Evolutionary conservation across 2,113 vertebrate genomes (phyloP).

Genomic region (Pontoporia blainvillei): DNA sequence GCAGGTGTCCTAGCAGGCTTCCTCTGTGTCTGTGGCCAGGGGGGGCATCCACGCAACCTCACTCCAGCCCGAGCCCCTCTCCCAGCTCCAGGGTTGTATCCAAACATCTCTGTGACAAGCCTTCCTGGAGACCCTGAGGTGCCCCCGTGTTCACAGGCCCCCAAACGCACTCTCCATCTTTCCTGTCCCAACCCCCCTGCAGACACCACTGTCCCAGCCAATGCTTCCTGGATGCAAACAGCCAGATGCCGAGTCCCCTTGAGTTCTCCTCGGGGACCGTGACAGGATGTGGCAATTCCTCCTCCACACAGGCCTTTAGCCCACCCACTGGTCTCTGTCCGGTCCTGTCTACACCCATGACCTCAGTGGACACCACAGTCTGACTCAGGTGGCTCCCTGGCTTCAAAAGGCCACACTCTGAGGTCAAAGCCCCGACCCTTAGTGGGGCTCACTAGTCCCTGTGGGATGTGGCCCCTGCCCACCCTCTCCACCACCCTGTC

Average conservation of each 20-base stretch:
- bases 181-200: neutral
- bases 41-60: too few species aligned
- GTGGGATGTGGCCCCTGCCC: too few species aligned
- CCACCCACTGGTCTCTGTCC: neutral
- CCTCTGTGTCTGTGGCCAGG: neutral
- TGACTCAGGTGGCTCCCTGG: neutral
- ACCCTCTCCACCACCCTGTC: neutral
- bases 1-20: too few species aligned
- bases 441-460: too few species aligned
- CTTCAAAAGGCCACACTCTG: neutral
- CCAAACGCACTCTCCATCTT: fast-evolving
- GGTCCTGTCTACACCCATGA: neutral
- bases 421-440: neutral
- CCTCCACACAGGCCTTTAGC: too few species aligned
- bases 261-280: neutral
- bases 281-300: neutral
- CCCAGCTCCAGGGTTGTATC: neutral
- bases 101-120: too few species aligned
- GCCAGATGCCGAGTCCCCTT: neutral
- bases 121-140: neutral
- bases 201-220: neutral
- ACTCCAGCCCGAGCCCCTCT: too few species aligned
- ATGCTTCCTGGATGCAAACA: too few species aligned
- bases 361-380: neutral
- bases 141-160: neutral